Evolutionary conservation across 2,797 vertebrate species (phyloP).

Genomic region (Lutjanus campechanus): DNA sequence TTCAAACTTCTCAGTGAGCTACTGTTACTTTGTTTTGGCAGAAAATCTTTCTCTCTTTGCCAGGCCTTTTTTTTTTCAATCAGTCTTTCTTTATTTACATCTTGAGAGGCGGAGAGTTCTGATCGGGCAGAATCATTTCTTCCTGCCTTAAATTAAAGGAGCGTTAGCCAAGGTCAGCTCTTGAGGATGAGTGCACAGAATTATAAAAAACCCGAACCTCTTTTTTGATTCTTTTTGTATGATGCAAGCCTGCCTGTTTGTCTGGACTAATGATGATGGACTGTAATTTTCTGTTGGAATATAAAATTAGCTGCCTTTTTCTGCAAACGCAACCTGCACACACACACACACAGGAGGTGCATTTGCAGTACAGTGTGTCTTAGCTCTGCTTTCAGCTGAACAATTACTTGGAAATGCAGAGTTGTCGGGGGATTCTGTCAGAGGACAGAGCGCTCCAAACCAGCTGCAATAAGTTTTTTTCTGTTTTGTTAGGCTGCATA

Average conservation of each 20-base stretch:
- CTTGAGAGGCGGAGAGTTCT: constrained; percentile 36
- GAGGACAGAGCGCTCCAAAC: constrained; percentile 41
- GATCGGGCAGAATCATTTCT: constrained; percentile 50
- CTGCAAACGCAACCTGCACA: constrained; percentile 42
- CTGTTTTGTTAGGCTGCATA: constrained; percentile 19
- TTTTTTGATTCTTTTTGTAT: constrained; percentile 31
- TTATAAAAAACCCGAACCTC: constrained; percentile 18
- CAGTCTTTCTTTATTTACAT: constrained; percentile 55
- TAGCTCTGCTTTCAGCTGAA: constrained; percentile 56
- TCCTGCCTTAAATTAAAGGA: constrained; percentile 37
- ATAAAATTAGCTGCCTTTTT: constrained; percentile 56
- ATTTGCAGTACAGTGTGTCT: constrained; percentile 41
- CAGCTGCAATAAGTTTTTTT: constrained; percentile 40
- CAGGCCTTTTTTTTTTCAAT: constrained; percentile 32
- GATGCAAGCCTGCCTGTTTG: constrained; percentile 31
- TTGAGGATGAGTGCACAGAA: constrained; percentile 12
- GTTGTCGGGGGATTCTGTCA: constrained; percentile 44
- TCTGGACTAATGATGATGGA: constrained; percentile 61
- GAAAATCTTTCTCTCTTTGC: constrained; percentile 51
- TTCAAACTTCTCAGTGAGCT: constrained; percentile 46
- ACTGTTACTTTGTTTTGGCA: constrained; percentile 57
- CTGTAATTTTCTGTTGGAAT: constrained; percentile 66
- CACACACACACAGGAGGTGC: constrained; percentile 42
- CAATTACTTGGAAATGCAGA: constrained; percentile 52
- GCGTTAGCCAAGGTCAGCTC: constrained; percentile 44